Base-by-base conservation (phyloP, 2,113 vertebrate genomes). In the Megaceryle torquata region DNA sequence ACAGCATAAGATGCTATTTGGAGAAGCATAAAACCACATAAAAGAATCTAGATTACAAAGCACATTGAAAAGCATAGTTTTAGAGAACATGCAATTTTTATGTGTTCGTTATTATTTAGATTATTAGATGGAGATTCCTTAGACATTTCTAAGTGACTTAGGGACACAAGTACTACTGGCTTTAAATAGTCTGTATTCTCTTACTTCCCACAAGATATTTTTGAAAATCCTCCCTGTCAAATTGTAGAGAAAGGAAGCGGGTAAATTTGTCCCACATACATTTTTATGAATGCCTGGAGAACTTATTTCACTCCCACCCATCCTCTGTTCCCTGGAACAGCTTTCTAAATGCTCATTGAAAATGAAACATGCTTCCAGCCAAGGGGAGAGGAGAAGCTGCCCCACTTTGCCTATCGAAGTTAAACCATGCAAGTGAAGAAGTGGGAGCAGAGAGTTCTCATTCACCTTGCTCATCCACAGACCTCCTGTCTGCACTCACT, bases 1-100 rank as follows among this genome's bases (percentile, higher is more conserved):
- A 95, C 91, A 87, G 89, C 69, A 15, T 54, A 91, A 93, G 84
- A 91, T 87, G 78, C 81, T 93, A 72, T 94, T 95, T 87, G 84
- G 61, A 95, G 92, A 94, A 92, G 53, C 81, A 87, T 79, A 94
- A 96, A 95, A 96, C 91, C 83, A 94, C 90, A 91, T 97, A 88
- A 96, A 94, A 93, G 92, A 92, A 76, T 44, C 65, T 85, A 72
- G 91, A 94, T 94, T 94, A 84, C 74, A 95, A 84, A 76, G 88
- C 64, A 68, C 17, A 25, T 19, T 72, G 83, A 82, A 89, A 91
- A 95, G 15, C 24, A 3, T 1, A n/a, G 24, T 72, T 84, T 79
- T 79, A n/a, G 46, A 76, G 80, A 82, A 89, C 37, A 46, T 16
- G 56, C 51, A 68, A 84, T 75, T 91, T 93, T 90, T 86, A 82